Percentiles rank a stretch among this genome's conserved stretches.
phyloP scores from a whole-genome alignment of 2,888 invertebrate genomes.

The Oegoconia quadripuncta region DNA sequence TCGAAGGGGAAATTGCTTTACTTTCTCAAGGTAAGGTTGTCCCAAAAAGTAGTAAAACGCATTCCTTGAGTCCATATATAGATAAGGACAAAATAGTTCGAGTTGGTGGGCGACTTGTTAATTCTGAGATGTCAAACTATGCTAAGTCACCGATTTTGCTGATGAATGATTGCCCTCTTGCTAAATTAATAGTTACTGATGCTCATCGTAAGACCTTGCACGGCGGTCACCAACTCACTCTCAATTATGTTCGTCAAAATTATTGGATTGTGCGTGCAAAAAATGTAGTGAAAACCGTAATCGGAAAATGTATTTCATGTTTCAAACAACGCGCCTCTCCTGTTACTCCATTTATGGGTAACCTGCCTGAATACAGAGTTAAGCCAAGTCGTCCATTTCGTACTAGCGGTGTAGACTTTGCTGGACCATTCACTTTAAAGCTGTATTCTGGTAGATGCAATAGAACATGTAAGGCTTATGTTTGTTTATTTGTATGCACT shows the following conservation, averaged over 20 bases:
- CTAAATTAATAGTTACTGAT: constrained; percentile 14
- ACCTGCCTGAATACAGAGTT: constrained; percentile 12
- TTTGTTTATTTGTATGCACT: constrained; percentile 17
- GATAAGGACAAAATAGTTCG: constrained; percentile 10
- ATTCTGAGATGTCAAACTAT: constrained; percentile 13
- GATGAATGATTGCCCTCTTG: constrained; percentile 8
- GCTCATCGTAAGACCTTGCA: constrained; percentile 20
- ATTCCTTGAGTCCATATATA: constrained; percentile 4
- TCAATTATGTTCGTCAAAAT: constrained; percentile 12
- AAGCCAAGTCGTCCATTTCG: constrained; percentile 13
- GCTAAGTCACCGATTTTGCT: constrained; percentile 17
- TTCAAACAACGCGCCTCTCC: constrained; percentile 9
- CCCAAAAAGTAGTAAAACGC: constrained; percentile 1
- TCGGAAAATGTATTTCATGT: constrained; percentile 15
- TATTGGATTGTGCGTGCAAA: constrained; percentile 15
- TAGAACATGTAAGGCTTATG: constrained; percentile 10
- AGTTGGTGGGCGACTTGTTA: constrained; percentile 17
- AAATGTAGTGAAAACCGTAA: constrained; percentile 9
- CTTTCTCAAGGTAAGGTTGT: constrained; percentile 1
- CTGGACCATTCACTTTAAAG: constrained; percentile 14
- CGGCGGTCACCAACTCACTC: constrained; percentile 16
- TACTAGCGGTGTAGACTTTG: constrained; percentile 18
- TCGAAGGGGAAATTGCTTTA: too few species aligned
- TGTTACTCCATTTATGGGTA: constrained; percentile 11
- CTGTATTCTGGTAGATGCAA: constrained; percentile 16